Percentiles rank a stretch among this genome's conserved stretches.
These are phyloP conservation scores for Corythornis cristatus DNA, from an alignment of 2,113 vertebrate species.

Conservation along the genomic window DNA sequence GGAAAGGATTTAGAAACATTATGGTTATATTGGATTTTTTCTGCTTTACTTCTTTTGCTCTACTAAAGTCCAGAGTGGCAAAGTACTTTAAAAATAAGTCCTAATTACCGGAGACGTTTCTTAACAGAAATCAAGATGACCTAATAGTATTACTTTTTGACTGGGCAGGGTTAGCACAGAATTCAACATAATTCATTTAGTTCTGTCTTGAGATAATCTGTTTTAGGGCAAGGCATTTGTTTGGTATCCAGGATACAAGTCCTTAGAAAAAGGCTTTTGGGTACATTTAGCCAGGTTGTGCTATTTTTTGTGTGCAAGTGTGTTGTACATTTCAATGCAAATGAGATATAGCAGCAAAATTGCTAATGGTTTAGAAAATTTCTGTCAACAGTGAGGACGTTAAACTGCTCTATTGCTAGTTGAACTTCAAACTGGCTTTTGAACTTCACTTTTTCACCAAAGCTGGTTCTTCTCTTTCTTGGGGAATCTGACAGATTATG, in stretches of 20 bases:
- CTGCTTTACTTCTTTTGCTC: neutral
- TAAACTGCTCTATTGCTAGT: neutral
- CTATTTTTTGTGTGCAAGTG: neutral
- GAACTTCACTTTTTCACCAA: neutral
- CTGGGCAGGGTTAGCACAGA: neutral
- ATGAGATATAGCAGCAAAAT: neutral
- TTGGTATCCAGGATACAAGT: neutral
- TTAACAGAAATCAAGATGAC: neutral
- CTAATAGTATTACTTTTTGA: neutral
- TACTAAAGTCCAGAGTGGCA: neutral
- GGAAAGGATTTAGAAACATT: neutral
- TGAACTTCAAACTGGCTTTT: neutral
- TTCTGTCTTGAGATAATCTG: neutral
- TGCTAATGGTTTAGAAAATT: neutral
- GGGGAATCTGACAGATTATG: neutral
- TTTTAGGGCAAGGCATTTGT: neutral
- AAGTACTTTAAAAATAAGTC: neutral
- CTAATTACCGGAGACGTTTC: neutral
- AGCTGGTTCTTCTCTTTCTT: neutral
- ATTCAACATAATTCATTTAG: neutral
- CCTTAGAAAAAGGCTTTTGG: neutral
- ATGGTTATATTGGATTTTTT: neutral
- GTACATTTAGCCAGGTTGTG: neutral
- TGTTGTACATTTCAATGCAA: neutral
- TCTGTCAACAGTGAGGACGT: neutral